Evolutionary conservation across 2,888 invertebrate genomes (phyloP), one percentile per base, ranked within the genome.

Genomic region (Pterostichus madidus): DNA sequence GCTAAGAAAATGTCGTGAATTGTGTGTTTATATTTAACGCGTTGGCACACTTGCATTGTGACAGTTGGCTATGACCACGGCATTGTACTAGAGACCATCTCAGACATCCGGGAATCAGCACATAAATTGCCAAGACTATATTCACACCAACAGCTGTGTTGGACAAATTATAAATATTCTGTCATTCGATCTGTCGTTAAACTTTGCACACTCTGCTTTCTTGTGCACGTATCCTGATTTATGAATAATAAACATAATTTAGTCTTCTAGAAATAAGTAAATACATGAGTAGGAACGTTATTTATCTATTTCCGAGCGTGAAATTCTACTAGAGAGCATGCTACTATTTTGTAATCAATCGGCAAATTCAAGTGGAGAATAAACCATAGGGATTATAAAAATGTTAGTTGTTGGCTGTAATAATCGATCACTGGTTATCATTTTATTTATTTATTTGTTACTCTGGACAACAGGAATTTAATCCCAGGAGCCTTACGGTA

Each of bases 71-170:
- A 35, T 35, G 31, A 8, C 17, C 32, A 7, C 15, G 31, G 35
- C 15, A 64, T 35, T 64, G 64, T 39, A 35, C 5, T n/a, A 61
- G 11, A 32, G 31, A 39, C 8, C 6, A 35, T 6, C 44, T 5
- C 35, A 52, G 35, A 44, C 44, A 15, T 17, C 39, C 39, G 13
- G 44, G 44, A 71, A 10, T 56, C 56, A 13, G 15, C 8, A 7
- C n/a, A 17, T 44, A 71, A 71, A 39, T 71, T 71, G 68, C 68
- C 68, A 71, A 71, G 68, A 44, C 68, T 71, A 71, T 44, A 71
- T 71, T 71, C 68, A n/a, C 44, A 71, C 8, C 8, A 39, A 39
- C 39, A 39, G 64, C 64, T 35, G 64, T 35, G 64, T 31, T 5
- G 32, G 7, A 31, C 10, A 31, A 32, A 32, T 32, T 64, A 64